Conservation (phyloP, 2,797 vertebrate species). For the Pangasius larnaudii region DNA sequence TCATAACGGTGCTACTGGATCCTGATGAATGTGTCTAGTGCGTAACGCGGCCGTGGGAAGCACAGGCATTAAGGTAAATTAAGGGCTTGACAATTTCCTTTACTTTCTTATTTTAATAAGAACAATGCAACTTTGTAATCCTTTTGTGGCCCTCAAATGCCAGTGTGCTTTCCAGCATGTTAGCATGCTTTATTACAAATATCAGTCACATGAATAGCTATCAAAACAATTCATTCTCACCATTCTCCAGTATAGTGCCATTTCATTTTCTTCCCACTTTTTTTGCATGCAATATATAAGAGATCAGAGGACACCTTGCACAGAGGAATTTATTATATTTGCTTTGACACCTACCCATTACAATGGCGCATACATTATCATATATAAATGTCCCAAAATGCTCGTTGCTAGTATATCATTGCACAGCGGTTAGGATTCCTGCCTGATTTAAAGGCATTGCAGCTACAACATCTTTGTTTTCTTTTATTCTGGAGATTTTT, state of each 20-base stretch:
- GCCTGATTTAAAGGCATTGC: conserved; percentile 24
- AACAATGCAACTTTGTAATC: conserved; percentile 44
- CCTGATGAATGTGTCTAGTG: conserved; percentile 80
- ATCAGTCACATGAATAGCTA: conserved; percentile 53
- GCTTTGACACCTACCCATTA: conserved; percentile 39
- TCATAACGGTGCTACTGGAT: conserved; percentile 77
- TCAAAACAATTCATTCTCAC: conserved; percentile 50
- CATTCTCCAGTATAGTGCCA: conserved; percentile 43
- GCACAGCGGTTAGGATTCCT: neutral
- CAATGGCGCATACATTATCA: conserved; percentile 41
- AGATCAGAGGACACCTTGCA: conserved; percentile 41
- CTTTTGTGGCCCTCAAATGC: conserved; percentile 30
- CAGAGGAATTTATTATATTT: conserved; percentile 47
- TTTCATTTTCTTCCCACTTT: conserved; percentile 37
- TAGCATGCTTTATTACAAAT: conserved; percentile 53
- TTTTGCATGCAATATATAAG: conserved; percentile 30
- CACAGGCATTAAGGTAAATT: conserved; percentile 73
- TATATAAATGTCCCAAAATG: conserved; percentile 27
- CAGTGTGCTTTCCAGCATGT: conserved; percentile 41
- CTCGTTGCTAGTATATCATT: conserved; percentile 32
- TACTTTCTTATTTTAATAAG: conserved; percentile 42
- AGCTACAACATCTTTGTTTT: conserved; percentile 18
- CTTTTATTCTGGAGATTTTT: conserved; percentile 1
- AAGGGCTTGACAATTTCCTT: conserved; percentile 58
- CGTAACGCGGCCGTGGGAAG: conserved; percentile 75